Conservation (phyloP, 2,888 invertebrate genomes). For the Beris chalybata region DNA sequence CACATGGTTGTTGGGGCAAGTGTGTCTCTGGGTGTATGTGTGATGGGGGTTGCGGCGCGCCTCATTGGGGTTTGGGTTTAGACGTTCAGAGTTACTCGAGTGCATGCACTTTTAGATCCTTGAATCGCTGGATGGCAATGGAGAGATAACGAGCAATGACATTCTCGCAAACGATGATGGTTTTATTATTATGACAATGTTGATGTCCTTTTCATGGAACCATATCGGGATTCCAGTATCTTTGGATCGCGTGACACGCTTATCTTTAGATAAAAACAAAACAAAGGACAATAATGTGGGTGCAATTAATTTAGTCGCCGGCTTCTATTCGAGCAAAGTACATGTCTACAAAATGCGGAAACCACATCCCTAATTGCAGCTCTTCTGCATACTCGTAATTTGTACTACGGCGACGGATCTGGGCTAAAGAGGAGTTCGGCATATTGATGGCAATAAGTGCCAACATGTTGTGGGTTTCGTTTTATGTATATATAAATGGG, state of each 20-base stretch:
- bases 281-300: not conserved
- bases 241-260: constrained; percentile 7
- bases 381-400: constrained; percentile 13
- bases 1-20: no score
- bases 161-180: constrained; percentile 1
- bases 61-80: no score
- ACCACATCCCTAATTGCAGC: constrained; percentile 18
- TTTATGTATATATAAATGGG: not conserved
- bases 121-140: constrained; percentile 22
- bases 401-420: constrained; percentile 4
- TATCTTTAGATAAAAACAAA: constrained; percentile 3
- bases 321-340: not conserved
- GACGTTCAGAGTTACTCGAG: constrained; percentile 9
- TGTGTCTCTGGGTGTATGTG: no score
- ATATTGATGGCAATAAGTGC: constrained; percentile 9
- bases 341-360: not conserved
- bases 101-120: constrained; percentile 16
- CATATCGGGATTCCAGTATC: not conserved
- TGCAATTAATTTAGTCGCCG: constrained; percentile 14
- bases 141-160: constrained; percentile 29
- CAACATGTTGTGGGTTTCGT: constrained; percentile 7
- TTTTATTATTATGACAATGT: constrained; percentile 11
- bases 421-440: constrained; percentile 4
- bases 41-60: no score
- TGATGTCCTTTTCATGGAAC: constrained; percentile 26